Percentiles rank a stretch among this genome's conserved stretches.
Conservation (phyloP, 2,113 vertebrate genomes). For the Gavia stellata region DNA sequence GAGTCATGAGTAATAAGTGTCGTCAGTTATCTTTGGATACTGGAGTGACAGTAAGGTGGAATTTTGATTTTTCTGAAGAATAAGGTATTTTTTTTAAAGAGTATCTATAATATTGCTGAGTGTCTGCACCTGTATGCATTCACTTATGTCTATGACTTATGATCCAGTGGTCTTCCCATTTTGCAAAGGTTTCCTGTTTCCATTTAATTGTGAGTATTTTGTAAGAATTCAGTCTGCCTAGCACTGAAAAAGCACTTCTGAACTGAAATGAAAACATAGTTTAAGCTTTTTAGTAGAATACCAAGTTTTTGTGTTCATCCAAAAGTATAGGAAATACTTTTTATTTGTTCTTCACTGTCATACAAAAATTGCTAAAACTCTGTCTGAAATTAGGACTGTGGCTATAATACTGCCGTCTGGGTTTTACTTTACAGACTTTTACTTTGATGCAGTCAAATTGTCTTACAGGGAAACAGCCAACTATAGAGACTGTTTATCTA, state of each 20-base stretch:
- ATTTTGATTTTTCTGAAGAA: background rate
- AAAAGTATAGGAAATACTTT: background rate
- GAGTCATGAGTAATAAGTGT: background rate
- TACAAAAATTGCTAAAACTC: background rate
- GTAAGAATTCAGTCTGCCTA: background rate
- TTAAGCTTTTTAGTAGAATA: background rate
- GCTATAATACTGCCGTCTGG: background rate
- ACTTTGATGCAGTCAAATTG: background rate
- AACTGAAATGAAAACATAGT: background rate
- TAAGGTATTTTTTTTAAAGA: background rate
- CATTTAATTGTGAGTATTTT: background rate
- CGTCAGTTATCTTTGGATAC: background rate
- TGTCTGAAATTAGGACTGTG: background rate
- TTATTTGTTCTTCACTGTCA: background rate
- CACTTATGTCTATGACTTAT: background rate
- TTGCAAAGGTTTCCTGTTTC: background rate
- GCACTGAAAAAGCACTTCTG: background rate
- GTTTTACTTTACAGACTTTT: background rate
- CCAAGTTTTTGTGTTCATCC: background rate
- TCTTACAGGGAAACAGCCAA: background rate
- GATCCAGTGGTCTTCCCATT: background rate
- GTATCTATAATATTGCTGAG: background rate
- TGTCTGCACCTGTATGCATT: background rate
- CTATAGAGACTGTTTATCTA: background rate
- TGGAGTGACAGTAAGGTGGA: background rate